Evolutionary conservation across 2,113 vertebrate genomes (phyloP), one percentile per base, ranked within the genome.

Genomic region (Tylochromis polylepis): DNA sequence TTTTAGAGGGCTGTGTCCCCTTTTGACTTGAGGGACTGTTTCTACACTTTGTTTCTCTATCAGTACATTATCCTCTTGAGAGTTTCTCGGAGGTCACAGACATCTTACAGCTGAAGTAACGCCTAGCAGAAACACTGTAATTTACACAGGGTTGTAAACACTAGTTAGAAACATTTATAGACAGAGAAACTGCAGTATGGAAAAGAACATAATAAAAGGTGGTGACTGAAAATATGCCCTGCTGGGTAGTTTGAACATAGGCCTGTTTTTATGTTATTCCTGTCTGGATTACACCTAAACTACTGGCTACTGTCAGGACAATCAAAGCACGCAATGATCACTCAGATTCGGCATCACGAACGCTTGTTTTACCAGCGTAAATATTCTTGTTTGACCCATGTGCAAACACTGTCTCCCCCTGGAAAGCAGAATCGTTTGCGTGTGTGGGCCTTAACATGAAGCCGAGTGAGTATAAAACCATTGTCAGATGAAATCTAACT

Each of bases 121-220:
- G 46, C 12, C 1, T 7, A 82, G 53, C 84, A 59, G 78, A 81
- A 85, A 89, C 90, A 60, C 94, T 95, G 80, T 93, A 91, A 94
- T 94, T 95, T 93, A 77, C 58, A 15, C n/a, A 38, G 86, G 75
- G 83, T 88, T 92, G 89, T 93, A 95, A 95, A 95, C 87, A 91
- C 88, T 81, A 90, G 83, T 95, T 92, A 88, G 83, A 90, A 43
- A 85, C 90, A 92, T 93, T 95, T 95, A 92, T 94, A 94, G 92
- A 89, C 70, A 6, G 59, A 87, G 85, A 84, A 87, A 85, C 83
- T 81, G 87, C 77, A 60, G 77, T n/a, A 85, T 70, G 79, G 75
- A 90, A 67, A 81, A 91, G 85, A 86, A 89, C 82, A 89, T 93
- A 87, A 91, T 91, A 84, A 85, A 92, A 92, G 91, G 85, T 90